Base-by-base conservation (phyloP, 92 coral and sea anemone species). In the Umimayanthus chanpuru region DNA sequence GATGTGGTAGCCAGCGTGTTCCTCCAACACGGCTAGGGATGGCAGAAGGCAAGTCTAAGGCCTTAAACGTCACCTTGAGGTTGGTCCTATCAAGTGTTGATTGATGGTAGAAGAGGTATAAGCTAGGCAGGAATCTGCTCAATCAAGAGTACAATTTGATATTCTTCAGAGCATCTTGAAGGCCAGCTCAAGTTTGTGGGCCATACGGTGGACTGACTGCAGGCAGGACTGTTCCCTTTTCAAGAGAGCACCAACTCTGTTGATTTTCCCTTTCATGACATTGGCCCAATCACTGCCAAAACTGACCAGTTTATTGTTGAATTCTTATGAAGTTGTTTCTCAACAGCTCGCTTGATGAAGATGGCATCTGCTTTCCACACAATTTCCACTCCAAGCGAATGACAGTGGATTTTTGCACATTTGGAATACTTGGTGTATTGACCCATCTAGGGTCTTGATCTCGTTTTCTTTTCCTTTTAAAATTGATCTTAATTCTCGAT, bases 81-180 rank as follows among this genome's bases (percentile, higher is more conserved):
- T 83, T 89, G 75, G 80, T 83, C 41, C 91, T 65, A 82, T 89
- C 76, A 1, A 89, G 88, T 26, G 85, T 85, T 73, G 79, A 77
- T 77, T 81, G 79, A 47, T 88, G 91, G 30, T 89, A 89, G 21
- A 89, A 89, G 23, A 75, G 79, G 88, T 89, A 89, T 1, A 89
- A 11, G 77, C 91, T 77, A 72, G 83, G 71, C 41, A 89, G 68
- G 16, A 89, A 82, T 25, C 58, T 77, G 12, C 75, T 39, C 39
- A 84, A 82, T 21, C 23, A 75, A 43, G 20, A 77, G 77, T 77
- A 5, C 73, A 89, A 82, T 3, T 21, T 38, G 68, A 76, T 53
- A 81, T 89, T 89, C 23, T 73, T 25, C 18, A 89, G 88, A 4
- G 91, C 76, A 80, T 89, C 91, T 89, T 89, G 38, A 72, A 89